Conservation (phyloP, 2,113 vertebrate species). For the Tricholaema leucomelas region DNA sequence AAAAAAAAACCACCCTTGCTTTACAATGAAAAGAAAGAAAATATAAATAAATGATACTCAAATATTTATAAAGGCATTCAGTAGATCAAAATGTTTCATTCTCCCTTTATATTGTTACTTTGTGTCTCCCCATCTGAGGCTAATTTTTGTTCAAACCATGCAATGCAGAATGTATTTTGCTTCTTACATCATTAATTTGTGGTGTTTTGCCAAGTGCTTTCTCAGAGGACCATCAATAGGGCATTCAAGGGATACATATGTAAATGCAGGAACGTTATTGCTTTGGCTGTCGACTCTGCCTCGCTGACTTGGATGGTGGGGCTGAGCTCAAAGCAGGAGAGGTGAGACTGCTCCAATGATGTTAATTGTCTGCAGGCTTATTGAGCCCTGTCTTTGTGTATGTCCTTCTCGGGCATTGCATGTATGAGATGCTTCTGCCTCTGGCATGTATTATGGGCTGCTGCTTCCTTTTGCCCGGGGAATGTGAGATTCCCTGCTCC, state of each 20-base stretch:
- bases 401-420: neutral
- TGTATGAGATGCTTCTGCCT: neutral
- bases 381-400: neutral
- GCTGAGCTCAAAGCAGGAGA: neutral
- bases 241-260: neutral
- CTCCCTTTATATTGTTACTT: constrained; percentile 69
- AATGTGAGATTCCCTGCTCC: neutral
- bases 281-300: neutral
- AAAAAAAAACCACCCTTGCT: constrained; percentile 55
- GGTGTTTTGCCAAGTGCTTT: constrained; percentile 28
- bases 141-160: constrained; percentile 56
- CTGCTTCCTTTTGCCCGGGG: neutral
- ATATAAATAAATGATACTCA: constrained; percentile 77
- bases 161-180: constrained; percentile 40
- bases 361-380: neutral
- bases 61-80: constrained; percentile 76
- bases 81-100: constrained; percentile 76
- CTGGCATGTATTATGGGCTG: accelerated
- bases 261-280: neutral
- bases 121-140: constrained; percentile 25
- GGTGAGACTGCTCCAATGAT: neutral
- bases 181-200: constrained; percentile 38
- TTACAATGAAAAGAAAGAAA: constrained; percentile 76
- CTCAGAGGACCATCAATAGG: constrained; percentile 20
- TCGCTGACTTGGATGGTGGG: neutral